Evolutionary conservation across 2,797 vertebrate species (phyloP).

Genomic region (Paratrypauchen microcephalus): DNA sequence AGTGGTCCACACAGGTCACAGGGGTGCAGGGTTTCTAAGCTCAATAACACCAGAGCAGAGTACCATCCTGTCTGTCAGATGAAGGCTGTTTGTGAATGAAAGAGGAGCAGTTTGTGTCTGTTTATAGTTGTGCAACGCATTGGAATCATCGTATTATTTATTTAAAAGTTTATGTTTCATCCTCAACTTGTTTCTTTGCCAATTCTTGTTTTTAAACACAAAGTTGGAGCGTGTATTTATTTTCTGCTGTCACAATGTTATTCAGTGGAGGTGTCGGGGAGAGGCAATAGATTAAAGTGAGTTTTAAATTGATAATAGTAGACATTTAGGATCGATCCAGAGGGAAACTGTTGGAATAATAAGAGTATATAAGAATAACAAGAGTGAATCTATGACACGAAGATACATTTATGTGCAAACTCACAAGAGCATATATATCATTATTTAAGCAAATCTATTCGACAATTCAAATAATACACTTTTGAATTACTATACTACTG

Average conservation of each 20-base stretch:
- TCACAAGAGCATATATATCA: too few species aligned
- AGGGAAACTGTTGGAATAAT: too few species aligned
- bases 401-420: background rate
- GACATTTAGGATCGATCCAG: too few species aligned
- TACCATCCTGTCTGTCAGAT: constrained; percentile 61
- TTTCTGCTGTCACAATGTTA: background rate
- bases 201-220: background rate
- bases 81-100: constrained; percentile 67
- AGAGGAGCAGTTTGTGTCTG: constrained; percentile 2
- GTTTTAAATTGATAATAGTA: background rate
- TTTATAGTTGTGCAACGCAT: background rate
- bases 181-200: background rate
- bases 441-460: too few species aligned
- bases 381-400: too few species aligned
- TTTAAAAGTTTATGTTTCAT: constrained; percentile 1
- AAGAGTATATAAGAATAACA: too few species aligned
- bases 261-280: background rate
- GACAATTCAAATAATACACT: background rate
- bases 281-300: background rate
- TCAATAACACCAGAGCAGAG: constrained; percentile 57
- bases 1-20: constrained; percentile 52
- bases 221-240: background rate
- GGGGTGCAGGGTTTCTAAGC: constrained; percentile 28
- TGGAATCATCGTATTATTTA: background rate
- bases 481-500: too few species aligned